These are phyloP conservation scores for Hylia prasina DNA, from an alignment of 2,113 vertebrate species.

Conservation along the genomic window DNA sequence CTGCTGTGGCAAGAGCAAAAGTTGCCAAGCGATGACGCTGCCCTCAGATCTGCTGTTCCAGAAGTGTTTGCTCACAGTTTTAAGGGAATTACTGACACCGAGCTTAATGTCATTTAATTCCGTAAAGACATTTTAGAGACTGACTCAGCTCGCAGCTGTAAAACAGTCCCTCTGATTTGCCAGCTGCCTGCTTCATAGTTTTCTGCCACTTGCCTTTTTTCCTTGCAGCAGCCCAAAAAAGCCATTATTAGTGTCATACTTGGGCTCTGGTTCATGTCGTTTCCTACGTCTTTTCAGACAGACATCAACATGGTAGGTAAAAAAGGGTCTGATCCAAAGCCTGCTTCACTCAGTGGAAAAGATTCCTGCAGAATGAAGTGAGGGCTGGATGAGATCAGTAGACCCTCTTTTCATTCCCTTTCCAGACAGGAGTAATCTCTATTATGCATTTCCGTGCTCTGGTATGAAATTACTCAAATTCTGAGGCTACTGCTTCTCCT, in stretches of 20 bases:
- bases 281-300: slow-evolving; percentile 5
- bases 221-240: slow-evolving; percentile 8
- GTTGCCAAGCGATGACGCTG: not conserved
- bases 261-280: not conserved
- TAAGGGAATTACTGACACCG: slow-evolving; percentile 13
- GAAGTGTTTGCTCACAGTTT: slow-evolving; percentile 5
- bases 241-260: not conserved
- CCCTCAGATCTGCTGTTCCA: not conserved
- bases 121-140: not conserved
- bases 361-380: slow-evolving; percentile 30
- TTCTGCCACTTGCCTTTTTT: not conserved
- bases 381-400: slow-evolving; percentile 6
- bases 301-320: not conserved
- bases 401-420: slow-evolving; percentile 2
- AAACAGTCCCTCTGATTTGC: not conserved
- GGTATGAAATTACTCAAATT: slow-evolving; percentile 11
- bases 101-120: slow-evolving; percentile 23
- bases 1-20: not conserved
- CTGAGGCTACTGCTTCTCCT: not conserved
- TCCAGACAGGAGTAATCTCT: slow-evolving; percentile 1
- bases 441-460: not conserved
- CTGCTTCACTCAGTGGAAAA: slow-evolving; percentile 4
- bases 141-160: slow-evolving; percentile 8
- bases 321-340: slow-evolving; percentile 26
- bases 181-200: not conserved